Conservation (phyloP, 2,113 vertebrate genomes). For the Aspiorhynchus laticeps region DNA sequence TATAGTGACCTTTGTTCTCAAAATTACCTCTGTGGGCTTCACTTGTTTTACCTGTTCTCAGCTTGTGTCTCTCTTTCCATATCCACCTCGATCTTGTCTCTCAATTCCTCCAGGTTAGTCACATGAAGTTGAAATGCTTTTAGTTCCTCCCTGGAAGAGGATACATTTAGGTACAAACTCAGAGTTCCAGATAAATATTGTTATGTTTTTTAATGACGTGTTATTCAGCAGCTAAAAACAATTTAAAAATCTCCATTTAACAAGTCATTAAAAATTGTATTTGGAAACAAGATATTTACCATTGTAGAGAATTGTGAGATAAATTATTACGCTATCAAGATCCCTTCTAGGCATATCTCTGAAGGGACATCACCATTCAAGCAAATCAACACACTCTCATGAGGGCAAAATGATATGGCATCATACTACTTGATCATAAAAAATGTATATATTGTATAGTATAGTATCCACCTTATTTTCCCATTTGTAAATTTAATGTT, state of each 20-base stretch:
- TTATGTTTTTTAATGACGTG: no score
- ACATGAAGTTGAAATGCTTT: conserved; percentile 72
- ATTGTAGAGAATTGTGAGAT: neutral
- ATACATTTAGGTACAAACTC: neutral
- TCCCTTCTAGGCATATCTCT: neutral
- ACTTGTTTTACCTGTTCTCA: conserved; percentile 76
- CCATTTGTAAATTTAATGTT: no score
- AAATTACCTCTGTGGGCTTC: neutral
- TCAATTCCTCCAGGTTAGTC: conserved; percentile 70
- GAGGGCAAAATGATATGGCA: neutral
- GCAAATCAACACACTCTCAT: neutral
- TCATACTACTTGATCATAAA: neutral
- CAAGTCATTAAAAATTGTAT: neutral
- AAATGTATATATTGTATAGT: neutral
- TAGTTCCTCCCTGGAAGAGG: conserved; percentile 71
- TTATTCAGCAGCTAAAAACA: neutral
- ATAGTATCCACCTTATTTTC: no score
- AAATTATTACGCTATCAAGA: neutral
- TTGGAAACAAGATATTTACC: neutral
- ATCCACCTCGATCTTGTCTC: conserved; percentile 70
- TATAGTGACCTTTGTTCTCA: neutral
- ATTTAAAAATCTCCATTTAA: neutral
- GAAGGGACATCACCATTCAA: neutral
- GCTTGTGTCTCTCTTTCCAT: conserved; percentile 69
- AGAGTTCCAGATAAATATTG: neutral